These are phyloP conservation scores for Actinemys pallida DNA, from an alignment of 2,113 vertebrate genomes.

Conservation along the genomic window DNA sequence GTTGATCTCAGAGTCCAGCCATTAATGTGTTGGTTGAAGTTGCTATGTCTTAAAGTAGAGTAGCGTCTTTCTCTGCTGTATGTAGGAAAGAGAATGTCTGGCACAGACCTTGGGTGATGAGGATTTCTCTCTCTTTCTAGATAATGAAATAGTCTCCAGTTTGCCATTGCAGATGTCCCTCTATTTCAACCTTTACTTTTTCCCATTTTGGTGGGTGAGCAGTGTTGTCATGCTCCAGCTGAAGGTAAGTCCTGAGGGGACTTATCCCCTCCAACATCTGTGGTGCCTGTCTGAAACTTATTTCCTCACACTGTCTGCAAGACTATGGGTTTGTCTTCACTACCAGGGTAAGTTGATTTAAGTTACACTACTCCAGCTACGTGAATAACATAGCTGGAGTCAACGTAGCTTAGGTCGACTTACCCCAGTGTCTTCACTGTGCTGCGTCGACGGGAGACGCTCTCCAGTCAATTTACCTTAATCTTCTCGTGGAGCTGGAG, in stretches of 20 bases:
- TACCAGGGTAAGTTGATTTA: too few species aligned
- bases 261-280: not conserved
- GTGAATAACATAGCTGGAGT: too few species aligned
- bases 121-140: slow-evolving; percentile 72
- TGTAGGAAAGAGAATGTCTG: not conserved
- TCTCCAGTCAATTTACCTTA: too few species aligned
- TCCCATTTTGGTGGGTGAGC: slow-evolving; percentile 95
- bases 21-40: not conserved
- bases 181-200: slow-evolving; percentile 95
- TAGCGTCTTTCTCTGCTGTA: not conserved
- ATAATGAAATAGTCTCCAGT: slow-evolving; percentile 88
- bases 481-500: too few species aligned
- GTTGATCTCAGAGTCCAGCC: not conserved
- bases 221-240: slow-evolving; percentile 87
- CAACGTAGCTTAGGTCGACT: too few species aligned
- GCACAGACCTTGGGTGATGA: not conserved
- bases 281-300: not conserved
- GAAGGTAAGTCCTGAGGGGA: slow-evolving; percentile 83
- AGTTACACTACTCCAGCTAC: too few species aligned
- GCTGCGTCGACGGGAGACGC: too few species aligned
- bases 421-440: too few species aligned
- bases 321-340: not conserved
- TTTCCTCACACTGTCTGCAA: not conserved
- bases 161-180: slow-evolving; percentile 95
- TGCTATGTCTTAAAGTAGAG: not conserved